Evolutionary conservation across 2,113 vertebrate species (phyloP).

Genomic region (Sigmodon hispidus): DNA sequence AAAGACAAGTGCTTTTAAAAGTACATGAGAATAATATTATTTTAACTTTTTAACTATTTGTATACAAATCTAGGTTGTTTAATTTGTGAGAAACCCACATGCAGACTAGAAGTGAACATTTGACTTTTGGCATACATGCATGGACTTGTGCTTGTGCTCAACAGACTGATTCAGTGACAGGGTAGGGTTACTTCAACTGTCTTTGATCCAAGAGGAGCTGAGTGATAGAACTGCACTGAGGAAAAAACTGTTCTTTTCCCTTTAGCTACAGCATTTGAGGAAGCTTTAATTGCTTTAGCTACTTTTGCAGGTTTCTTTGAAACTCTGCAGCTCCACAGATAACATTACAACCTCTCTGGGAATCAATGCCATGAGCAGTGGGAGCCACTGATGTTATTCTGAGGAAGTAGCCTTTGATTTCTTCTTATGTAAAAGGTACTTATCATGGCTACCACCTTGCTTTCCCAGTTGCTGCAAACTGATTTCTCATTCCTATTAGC

Average conservation of each 20-base stretch:
- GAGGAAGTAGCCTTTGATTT: conserved; percentile 69
- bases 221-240: neutral
- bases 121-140: neutral
- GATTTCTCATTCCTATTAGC: conserved; percentile 58
- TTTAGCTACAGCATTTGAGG: neutral
- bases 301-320: conserved; percentile 52
- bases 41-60: neutral
- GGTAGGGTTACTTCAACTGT: neutral
- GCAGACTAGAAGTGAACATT: neutral
- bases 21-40: neutral
- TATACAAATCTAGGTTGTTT: neutral
- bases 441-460: conserved; percentile 69
- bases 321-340: conserved; percentile 42
- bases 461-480: conserved; percentile 36
- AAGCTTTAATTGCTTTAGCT: conserved; percentile 68
- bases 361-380: conserved; percentile 23
- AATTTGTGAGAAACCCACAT: neutral
- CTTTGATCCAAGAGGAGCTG: neutral
- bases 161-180: neutral
- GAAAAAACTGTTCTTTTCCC: neutral
- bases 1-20: neutral
- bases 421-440: conserved; percentile 47
- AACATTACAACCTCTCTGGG: conserved; percentile 37
- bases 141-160: neutral
- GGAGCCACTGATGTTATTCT: neutral